Evolutionary conservation across 2,888 invertebrate genomes (phyloP).

Genomic region (Drosophila eohydei): DNA sequence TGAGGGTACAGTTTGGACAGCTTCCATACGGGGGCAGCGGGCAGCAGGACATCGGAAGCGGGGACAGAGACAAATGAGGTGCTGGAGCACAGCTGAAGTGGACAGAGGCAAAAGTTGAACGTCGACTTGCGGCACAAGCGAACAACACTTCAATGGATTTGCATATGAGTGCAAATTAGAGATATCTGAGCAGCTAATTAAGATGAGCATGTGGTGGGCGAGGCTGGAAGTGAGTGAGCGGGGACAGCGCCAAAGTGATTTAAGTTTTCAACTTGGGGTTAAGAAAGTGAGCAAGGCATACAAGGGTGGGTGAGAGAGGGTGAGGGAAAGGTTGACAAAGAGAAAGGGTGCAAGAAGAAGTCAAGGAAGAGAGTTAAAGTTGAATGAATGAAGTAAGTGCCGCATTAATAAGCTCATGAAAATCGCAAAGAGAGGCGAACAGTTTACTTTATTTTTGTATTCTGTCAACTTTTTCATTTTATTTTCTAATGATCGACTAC

Average conservation of each 20-base stretch:
- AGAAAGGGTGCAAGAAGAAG: no score
- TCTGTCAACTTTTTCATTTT: background rate
- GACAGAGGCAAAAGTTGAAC: conserved; percentile 5
- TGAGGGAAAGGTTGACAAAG: background rate
- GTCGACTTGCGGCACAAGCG: conserved; percentile 12
- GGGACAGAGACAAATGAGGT: conserved; percentile 18
- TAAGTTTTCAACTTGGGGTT: background rate
- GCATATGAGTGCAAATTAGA: conserved; percentile 21
- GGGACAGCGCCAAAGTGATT: background rate
- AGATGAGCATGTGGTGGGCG: background rate
- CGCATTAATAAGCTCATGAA: background rate
- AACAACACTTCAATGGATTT: conserved; percentile 24
- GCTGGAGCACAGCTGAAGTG: conserved; percentile 7
- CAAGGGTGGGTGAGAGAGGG: background rate
- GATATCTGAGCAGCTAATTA: conserved; percentile 23
- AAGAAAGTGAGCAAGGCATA: no score
- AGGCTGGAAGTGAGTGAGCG: background rate
- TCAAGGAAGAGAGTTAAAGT: no score
- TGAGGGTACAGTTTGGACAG: conserved; percentile 12
- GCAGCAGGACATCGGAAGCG: background rate
- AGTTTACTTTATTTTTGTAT: background rate
- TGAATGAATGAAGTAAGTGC: no score
- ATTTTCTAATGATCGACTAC: background rate
- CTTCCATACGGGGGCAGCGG: background rate
- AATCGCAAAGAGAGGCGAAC: background rate